Evolutionary conservation across 2,888 invertebrate genomes (phyloP).

Genomic region (Chymomyza fuscimana): DNA sequence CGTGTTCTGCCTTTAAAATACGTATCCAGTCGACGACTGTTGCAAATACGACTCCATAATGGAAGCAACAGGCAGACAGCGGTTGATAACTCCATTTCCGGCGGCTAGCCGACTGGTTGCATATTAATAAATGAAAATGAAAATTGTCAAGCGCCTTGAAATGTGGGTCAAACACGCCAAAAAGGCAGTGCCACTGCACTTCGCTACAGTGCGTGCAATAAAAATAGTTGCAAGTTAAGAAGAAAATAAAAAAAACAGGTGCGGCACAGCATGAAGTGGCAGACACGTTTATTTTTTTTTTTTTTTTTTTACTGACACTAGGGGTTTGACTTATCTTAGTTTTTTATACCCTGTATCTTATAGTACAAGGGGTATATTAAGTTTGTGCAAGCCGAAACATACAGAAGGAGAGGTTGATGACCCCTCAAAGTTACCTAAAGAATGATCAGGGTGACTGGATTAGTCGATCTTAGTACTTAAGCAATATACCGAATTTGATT

Average conservation of each 20-base stretch:
- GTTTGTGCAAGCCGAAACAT: too few relatives aligned
- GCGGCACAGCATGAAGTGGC: constrained; percentile 36
- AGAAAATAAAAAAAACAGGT: constrained; percentile 59
- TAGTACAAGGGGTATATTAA: too few relatives aligned
- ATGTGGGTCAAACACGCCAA: constrained; percentile 67
- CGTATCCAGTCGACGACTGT: constrained; percentile 5
- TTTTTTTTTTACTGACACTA: too few relatives aligned
- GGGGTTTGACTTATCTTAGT: too few relatives aligned
- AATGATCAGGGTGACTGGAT: too few relatives aligned
- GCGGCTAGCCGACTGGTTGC: constrained; percentile 21
- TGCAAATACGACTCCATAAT: constrained; percentile 18
- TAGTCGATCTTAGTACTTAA: too few relatives aligned
- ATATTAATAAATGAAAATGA: constrained; percentile 57
- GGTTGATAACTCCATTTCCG: constrained; percentile 65
- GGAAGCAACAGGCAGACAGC: constrained; percentile 18
- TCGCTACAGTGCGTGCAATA: constrained; percentile 31
- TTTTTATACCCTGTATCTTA: too few relatives aligned
- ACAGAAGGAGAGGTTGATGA: too few relatives aligned
- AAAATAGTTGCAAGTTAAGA: constrained; percentile 37
- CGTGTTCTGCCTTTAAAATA: background rate
- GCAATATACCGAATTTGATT: too few relatives aligned
- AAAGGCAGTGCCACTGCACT: constrained; percentile 27
- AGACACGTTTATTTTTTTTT: background rate
- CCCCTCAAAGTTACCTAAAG: too few relatives aligned
- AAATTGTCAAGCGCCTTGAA: constrained; percentile 63